phyloP scores from a whole-genome alignment of 1,140 invertebrate genomes.

The Halotydeus destructor region DNA sequence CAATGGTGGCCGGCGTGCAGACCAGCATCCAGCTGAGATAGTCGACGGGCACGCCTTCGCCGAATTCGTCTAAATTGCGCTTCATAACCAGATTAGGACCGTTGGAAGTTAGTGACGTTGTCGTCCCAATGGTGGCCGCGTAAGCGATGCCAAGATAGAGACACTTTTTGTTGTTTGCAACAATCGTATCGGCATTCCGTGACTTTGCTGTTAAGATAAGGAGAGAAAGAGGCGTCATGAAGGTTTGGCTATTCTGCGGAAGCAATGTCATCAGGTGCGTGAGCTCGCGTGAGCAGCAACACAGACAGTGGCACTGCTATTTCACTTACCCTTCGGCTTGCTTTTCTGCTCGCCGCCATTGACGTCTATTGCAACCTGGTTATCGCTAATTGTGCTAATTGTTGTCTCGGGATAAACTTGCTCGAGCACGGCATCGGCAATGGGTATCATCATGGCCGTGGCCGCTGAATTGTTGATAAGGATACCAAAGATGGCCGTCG shows the following conservation, averaged over 20 bases:
- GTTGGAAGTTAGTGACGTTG: slow-evolving; percentile 60
- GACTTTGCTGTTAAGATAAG: no score
- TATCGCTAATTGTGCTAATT: no score
- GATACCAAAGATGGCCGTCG: slow-evolving; percentile 59
- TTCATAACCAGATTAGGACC: slow-evolving; percentile 70
- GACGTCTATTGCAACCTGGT: no score
- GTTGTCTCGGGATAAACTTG: slow-evolving; percentile 13
- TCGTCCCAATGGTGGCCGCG: slow-evolving; percentile 53
- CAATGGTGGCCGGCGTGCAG: slow-evolving; percentile 10
- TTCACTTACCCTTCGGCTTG: no score
- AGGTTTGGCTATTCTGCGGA: no score
- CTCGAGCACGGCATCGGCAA: slow-evolving; percentile 41
- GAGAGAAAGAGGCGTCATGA: no score
- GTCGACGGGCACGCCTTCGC: slow-evolving; percentile 12
- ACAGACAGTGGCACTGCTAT: no score
- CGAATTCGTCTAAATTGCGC: slow-evolving; percentile 40
- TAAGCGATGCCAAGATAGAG: slow-evolving; percentile 39
- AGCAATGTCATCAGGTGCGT: no score
- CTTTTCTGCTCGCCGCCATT: no score
- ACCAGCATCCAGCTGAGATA: slow-evolving; percentile 14
- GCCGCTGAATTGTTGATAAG: slow-evolving; percentile 66
- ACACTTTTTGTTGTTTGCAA: no score
- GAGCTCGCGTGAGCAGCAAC: no score
- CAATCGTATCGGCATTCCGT: no score
- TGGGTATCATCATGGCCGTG: slow-evolving; percentile 65